Evolutionary conservation across 2,888 invertebrate genomes (phyloP).

Genomic region (Teleogryllus oceanicus): DNA sequence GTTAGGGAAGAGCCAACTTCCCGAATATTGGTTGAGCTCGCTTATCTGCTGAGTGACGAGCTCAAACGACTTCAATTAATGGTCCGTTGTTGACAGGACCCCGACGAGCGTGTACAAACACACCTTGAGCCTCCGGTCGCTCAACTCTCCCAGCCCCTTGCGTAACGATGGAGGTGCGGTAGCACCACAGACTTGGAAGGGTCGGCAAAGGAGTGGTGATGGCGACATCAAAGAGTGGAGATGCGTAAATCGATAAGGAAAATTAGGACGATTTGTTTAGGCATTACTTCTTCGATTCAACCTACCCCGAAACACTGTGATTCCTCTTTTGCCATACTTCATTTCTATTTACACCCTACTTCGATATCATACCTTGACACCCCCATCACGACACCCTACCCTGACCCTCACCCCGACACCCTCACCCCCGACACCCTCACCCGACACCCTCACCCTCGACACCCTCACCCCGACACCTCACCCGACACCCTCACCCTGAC

Average conservation of each 20-base stretch:
- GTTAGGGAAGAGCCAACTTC: background rate
- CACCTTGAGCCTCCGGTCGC: background rate
- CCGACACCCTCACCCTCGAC: no score
- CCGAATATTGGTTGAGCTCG: background rate
- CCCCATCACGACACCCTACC: no score
- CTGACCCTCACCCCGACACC: no score
- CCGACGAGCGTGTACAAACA: background rate
- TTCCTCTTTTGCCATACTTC: no score
- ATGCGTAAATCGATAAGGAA: background rate
- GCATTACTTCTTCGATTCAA: no score
- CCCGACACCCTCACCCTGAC: no score
- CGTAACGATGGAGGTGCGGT: background rate
- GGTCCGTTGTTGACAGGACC: background rate
- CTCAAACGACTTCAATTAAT: background rate
- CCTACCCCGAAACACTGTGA: no score
- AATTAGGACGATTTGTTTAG: no score
- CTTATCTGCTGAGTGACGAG: background rate
- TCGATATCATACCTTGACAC: no score
- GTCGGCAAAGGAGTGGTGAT: background rate
- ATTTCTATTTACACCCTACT: no score
- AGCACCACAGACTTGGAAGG: background rate
- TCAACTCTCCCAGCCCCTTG: background rate
- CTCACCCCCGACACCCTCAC: no score
- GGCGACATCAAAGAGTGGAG: background rate
- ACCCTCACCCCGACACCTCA: no score